phyloP scores from a whole-genome alignment of 2,888 invertebrate species.

The Barypeithes pellucidus region DNA sequence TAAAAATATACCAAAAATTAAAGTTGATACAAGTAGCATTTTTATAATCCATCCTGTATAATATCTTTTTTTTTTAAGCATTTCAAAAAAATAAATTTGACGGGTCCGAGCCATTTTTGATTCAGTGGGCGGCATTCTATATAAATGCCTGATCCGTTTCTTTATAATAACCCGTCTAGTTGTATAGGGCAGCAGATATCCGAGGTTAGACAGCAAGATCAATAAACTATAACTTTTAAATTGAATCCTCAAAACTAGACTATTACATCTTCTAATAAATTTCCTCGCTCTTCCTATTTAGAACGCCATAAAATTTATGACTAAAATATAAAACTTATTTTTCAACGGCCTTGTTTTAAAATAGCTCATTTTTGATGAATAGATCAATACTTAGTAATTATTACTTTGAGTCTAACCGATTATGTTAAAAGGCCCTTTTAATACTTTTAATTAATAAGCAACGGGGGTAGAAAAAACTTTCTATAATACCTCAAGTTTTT shows the following conservation, averaged over 20 bases:
- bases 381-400: slow-evolving; percentile 10
- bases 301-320: slow-evolving; percentile 4
- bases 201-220: slow-evolving; percentile 3
- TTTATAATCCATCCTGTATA: no score
- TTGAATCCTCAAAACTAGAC: slow-evolving; percentile 1
- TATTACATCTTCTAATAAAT: slow-evolving; percentile 11
- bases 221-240: slow-evolving; percentile 13
- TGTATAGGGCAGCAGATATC: not conserved
- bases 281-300: slow-evolving; percentile 8
- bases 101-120: no score
- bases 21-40: no score
- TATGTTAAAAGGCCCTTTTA: not conserved
- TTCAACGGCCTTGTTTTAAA: not conserved
- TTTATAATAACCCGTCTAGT: no score
- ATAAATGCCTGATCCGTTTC: no score
- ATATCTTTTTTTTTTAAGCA: no score
- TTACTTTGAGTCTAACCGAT: not conserved
- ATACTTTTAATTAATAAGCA: slow-evolving; percentile 15
- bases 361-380: not conserved
- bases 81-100: no score
- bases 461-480: not conserved
- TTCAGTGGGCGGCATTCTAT: no score
- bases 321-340: slow-evolving; percentile 4
- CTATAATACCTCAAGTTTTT: slow-evolving; percentile 18
- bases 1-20: no score